phyloP scores from a whole-genome alignment of 2,888 invertebrate species.

The Melinopterus prodromus region DNA sequence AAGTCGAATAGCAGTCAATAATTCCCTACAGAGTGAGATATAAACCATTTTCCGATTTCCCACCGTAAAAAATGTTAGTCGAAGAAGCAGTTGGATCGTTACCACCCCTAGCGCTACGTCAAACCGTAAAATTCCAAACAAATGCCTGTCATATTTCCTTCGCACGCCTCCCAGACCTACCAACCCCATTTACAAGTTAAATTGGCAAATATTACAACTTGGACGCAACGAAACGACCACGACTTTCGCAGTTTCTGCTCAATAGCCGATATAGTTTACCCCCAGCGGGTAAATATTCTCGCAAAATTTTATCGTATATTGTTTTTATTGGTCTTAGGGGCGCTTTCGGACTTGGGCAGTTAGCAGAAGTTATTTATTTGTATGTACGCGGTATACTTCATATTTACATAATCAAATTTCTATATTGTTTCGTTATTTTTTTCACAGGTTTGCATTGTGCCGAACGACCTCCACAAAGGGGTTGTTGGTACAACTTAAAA shows the following conservation, averaged over 20 bases:
- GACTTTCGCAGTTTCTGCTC: not conserved
- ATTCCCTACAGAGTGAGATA: not conserved
- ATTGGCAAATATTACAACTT: not conserved
- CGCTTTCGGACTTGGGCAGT: not conserved
- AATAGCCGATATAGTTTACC: not conserved
- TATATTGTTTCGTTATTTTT: no score
- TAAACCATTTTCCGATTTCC: not conserved
- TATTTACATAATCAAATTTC: no score
- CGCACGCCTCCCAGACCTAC: not conserved
- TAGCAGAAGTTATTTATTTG: no score
- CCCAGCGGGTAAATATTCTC: not conserved
- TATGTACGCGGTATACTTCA: no score
- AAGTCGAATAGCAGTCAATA: not conserved
- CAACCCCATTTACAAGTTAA: not conserved
- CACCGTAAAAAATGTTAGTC: not conserved
- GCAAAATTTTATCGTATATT: not conserved
- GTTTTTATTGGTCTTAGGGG: not conserved
- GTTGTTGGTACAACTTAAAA: no score
- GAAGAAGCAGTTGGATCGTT: no score
- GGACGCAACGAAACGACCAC: not conserved
- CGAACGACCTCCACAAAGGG: no score
- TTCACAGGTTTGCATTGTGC: no score
- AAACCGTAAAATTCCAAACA: not conserved
- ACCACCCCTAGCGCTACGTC: not conserved
- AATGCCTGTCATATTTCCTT: not conserved